Evolutionary conservation across 2,113 vertebrate species (phyloP), one percentile per base, ranked within the genome.

Genomic region (Neodontobutis hainanensis): DNA sequence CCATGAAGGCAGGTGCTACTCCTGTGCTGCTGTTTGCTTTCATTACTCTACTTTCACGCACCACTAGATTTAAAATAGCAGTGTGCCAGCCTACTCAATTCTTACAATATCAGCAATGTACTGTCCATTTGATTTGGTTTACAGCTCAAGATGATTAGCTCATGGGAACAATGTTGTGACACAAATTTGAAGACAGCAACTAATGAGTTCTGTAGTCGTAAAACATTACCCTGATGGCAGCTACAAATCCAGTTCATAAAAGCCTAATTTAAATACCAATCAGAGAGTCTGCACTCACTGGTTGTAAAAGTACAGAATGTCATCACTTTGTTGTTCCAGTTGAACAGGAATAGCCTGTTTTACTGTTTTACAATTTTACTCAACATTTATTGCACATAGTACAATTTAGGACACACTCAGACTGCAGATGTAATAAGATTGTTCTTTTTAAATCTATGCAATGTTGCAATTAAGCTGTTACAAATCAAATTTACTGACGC

Each of bases 301-400:
- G 8, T 19, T 11, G 48, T 50, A 19, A 27, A 27, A 27, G 8
- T 50, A 50, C 16, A 16, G 8, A 32, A 40, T 40, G 38, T 8
- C 38, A 40, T 40, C 8, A 55, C 16, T 15, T 45, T n/a, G 15
- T 38, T 0, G 6, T 16, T 0, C 8, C 3, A 11, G 61, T 70
- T 70, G 35, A 77, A 32, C 67, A 11, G 42, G 62, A 59, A 58
- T 44, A 47, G 75, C 48, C 48, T 45, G 19, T 50, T 16, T 5
- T 11, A 49, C 34, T 2, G 48, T 3, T 12, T 34, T 44, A 35
- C 8, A 55, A 45, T 11, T 16, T 43, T 8, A 43, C 7, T 6
- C 10, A 43, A 1, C 7, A 27, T 27, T 27, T 27, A 27, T 27
- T 27, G 12, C 8, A 8, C 0, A 70, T 6, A 61, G 19, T 3